Evolutionary conservation across 2,797 vertebrate genomes (phyloP), one percentile per base, ranked within the genome.

Genomic region (Acridotheres tristis): DNA sequence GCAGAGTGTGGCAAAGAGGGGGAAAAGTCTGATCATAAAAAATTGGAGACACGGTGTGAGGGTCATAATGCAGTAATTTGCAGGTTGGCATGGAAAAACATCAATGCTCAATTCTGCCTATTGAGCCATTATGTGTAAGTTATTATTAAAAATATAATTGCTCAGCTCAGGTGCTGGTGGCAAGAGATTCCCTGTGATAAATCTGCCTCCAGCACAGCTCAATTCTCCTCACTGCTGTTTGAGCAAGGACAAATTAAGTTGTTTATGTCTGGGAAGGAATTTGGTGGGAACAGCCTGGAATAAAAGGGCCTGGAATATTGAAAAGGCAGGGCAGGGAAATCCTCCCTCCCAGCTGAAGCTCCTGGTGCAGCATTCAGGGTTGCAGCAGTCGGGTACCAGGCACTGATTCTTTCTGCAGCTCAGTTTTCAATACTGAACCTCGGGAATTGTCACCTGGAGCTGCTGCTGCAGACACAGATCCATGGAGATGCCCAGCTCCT

Each of bases 131-230:
- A 40, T 7, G 36, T 75, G 5, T 32, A 82, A 79, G 80, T 89
- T 93, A 9, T 88, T 85, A 88, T 88, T 89, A 91, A 84, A 62
- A 50, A 13, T 53, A 16, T 81, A 89, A 94, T 90, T 81, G 88
- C 67, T 65, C 76, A n/a, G 88, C 67, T 54, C 88, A 55, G 83
- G 74, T 91, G 93, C 69, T 91, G 62, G 59, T 79, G 74, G 74
- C 34, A 50, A 48, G 91, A 95, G 74, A 73, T 83, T 74, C 65
- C 48, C 21, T 45, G 4, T 50, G 67, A 50, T 65, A 79, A 91
- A 89, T 72, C 66, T 5, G 16, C 65, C 77, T 78, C 82, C 59
- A 65, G 16, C 26, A 23, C 10, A 85, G 81, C 80, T 84, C 79
- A 54, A 3, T 75, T 88, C 82, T 87, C 79, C 77, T 68, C 66